Evolutionary conservation across 2,797 vertebrate species (phyloP), one percentile per base, ranked within the genome.

Genomic region (Xiphorhynchus erythropygius): DNA sequence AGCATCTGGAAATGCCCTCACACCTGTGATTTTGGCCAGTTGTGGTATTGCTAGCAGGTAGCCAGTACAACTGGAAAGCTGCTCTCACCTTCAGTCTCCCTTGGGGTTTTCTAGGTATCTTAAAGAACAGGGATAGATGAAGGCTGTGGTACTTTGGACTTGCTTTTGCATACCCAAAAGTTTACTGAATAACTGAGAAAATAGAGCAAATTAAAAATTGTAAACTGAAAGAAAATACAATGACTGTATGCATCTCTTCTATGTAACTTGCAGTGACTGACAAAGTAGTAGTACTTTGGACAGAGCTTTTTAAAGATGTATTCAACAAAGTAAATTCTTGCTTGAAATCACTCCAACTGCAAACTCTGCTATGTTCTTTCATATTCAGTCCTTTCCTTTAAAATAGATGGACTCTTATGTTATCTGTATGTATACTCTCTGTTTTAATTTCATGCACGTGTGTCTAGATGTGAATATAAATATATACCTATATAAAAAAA

Each of bases 221-320:
- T 14, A 24, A 25, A 41, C 21, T 56, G 14, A 18, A 68, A 27
- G 5, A 50, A 62, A 32, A 15, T 21, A 13, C 10, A 32, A 30
- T 15, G 4, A 24, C 11, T 60, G 3, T 32, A 14, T 23, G 2
- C 3, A 44, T 37, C 5, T 63, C 14, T 55, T 68, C 25, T 17
- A 3, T 1, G 7, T 18, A 52, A 32, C 4, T 28, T 64, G 3
- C 41, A 59, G 7, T 11, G 14, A 2, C 3, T 56, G n/a, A 63
- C 7, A 87, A 83, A 67, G 37, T 6, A n/a, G 9, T 18, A 4
- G 4, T n/a, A 32, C 39, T 74, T 79, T 55, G n/a, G 21, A 44
- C 8, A 59, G 18, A 55, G 4, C 2, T 41, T 76, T 84, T 68
- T 11, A 42, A 78, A 57, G 37, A 19, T 24, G 5, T 1, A 16